Conservation (phyloP, 2,113 vertebrate species). For the Dromas ardeola region DNA sequence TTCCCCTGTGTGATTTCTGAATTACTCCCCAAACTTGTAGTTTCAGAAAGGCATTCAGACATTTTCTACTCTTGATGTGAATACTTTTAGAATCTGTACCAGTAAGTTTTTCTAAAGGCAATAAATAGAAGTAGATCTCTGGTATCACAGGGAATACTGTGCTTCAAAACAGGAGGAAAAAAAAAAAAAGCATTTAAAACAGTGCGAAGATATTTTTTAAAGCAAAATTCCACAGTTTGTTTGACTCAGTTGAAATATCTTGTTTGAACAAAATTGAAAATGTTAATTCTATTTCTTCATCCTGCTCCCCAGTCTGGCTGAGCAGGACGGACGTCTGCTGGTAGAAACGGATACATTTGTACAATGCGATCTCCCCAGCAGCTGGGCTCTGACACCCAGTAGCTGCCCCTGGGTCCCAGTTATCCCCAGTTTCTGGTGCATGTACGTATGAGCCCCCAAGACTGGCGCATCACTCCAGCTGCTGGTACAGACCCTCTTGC, state of each 20-base stretch:
- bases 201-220: background rate
- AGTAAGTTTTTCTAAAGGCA: constrained; percentile 11
- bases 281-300: background rate
- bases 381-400: background rate
- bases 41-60: constrained; percentile 13
- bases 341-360: background rate
- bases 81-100: background rate
- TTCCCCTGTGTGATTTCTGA: constrained; percentile 2
- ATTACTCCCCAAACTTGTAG: constrained; percentile 23
- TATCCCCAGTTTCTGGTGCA: background rate
- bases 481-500: background rate
- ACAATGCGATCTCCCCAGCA: background rate
- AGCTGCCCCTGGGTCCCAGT: background rate
- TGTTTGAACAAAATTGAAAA: background rate
- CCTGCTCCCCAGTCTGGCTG: background rate
- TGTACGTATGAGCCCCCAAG: background rate
- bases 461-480: background rate
- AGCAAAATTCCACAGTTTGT: background rate
- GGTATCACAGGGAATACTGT: background rate
- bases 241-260: background rate
- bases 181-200: background rate
- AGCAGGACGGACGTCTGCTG: background rate
- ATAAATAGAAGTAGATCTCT: constrained; percentile 23
- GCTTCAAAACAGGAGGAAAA: constrained; percentile 9
- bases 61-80: background rate